phyloP scores from a whole-genome alignment of 2,888 invertebrate genomes.

The Adelphocoris suturalis region DNA sequence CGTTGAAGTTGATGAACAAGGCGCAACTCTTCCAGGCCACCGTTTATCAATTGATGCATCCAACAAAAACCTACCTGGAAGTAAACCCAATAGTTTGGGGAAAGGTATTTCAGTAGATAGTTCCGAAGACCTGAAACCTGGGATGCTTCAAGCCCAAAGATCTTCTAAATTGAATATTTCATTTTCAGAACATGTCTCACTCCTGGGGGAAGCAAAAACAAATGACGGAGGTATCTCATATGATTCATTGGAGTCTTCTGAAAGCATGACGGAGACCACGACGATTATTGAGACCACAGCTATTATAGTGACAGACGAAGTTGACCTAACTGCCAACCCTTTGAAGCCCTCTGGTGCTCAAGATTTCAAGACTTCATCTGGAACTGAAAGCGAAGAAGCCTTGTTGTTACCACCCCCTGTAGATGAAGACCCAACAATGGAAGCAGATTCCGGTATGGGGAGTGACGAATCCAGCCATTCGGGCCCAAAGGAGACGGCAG shows the following conservation, averaged over 20 bases:
- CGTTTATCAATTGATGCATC: background rate
- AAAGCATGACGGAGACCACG: background rate
- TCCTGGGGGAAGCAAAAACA: background rate
- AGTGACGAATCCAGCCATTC: background rate
- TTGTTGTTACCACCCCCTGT: background rate
- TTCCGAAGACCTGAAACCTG: background rate
- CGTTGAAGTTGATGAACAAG: background rate
- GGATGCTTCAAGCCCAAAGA: background rate
- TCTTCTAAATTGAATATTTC: constrained; percentile 22
- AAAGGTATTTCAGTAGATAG: background rate
- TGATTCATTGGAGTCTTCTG: background rate
- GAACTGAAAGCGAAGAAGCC: background rate
- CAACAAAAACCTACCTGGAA: background rate
- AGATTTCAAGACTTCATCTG: background rate
- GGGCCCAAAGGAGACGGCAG: background rate
- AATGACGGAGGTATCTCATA: background rate
- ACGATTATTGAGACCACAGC: background rate
- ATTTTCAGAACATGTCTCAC: background rate
- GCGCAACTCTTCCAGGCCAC: background rate
- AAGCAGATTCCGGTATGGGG: background rate
- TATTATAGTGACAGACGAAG: background rate
- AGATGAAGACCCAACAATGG: background rate
- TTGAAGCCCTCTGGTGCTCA: background rate
- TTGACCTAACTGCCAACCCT: background rate
- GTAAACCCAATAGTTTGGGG: background rate